Evolutionary conservation across 2,888 invertebrate species (phyloP), one percentile per base, ranked within the genome.

Genomic region (Shargacucullia verbasci): DNA sequence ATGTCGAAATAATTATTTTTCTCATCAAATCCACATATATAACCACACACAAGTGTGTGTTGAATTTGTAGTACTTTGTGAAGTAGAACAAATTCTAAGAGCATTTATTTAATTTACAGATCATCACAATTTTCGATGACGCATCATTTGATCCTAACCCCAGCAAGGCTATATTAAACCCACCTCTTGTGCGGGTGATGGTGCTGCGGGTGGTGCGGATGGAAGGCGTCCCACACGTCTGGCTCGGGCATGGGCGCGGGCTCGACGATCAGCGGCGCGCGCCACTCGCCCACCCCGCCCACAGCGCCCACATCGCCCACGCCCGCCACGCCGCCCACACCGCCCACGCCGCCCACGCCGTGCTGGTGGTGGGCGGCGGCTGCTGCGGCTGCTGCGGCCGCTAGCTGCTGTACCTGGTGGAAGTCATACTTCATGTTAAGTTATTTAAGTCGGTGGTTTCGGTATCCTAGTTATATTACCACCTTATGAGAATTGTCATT

Each of bases 201-300:
- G 54, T 89, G 89, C 27, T 86, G 84, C 27, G 83, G 78, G 4
- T 88, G 90, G 50, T 89, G 90, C 47, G 85, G 88, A 20, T 90
- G 91, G 81, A 87, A 89, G 37, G 85, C 79, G 70, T 92, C 92
- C 89, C 92, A 92, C 13, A 87, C 89, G 75, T 93, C 92, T 7
- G 90, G 88, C 40, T 92, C 94, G 12, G 89, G 84, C 75, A 94
- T 85, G 68, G 91, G 92, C 75, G 90, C 89, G 0, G 92, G 94
- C 81, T 96, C 96, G 71, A 97, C 98, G 80, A 99, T 98, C 94
- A 99, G 98, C 46, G 98, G 98, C 49, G 99, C 98, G 31, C 99
- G 98, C 89, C 98, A 98, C 88, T 92, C 93, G 66, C 74, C 86
- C 73, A 90, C 92, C 65, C 81, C 86, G 7, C 60, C 72, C 56